Evolutionary conservation across 2,888 invertebrate species (phyloP), one percentile per base, ranked within the genome.

Genomic region (Aethes cnicana): DNA sequence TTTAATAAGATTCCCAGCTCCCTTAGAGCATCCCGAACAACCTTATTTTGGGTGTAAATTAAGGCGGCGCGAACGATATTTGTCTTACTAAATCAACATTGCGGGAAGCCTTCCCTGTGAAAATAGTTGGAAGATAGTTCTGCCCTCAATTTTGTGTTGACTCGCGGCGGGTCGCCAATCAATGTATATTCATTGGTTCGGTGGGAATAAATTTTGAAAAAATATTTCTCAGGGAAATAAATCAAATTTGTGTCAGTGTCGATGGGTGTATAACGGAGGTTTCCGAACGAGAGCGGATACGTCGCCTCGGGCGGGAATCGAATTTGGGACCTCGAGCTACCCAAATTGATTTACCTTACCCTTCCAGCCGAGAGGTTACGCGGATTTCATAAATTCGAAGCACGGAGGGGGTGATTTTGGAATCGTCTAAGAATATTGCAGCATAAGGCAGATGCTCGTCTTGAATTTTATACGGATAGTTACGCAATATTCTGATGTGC

Each of bases 281-380:
- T 76, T 72, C 77, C 76, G 70, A 68, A 69, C 66, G 68, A 66
- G 72, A 68, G 66, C 66, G 73, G 72, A 78, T 80, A 72, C 72
- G 64, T 68, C 77, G 79, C 77, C 73, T 65, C 58, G 64, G 67
- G 71, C 72, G 77, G 74, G 86, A 84, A 86, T 88, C 87, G 77
- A 86, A 84, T 88, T 86, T 85, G 69, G 72, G 77, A 77, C 79
- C 81, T 76, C 71, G 75, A 77, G 74, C 77, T 64, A 72, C 71
- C 69, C 67, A 84, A 88, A 85, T 87, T 86, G 88, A 86, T 86
- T 87, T 86, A 85, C 74, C 66, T 68, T 68, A 74, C 77, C 77
- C 77, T 72, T 69, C 63, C 63, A 60, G 61, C 63, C 61, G 57
- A 63, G 67, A 66, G 72, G 75, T 72, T 69, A 69, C 67, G 63